Evolutionary conservation across 1,140 invertebrate species (phyloP).

Genomic region (Cherax destructor): DNA sequence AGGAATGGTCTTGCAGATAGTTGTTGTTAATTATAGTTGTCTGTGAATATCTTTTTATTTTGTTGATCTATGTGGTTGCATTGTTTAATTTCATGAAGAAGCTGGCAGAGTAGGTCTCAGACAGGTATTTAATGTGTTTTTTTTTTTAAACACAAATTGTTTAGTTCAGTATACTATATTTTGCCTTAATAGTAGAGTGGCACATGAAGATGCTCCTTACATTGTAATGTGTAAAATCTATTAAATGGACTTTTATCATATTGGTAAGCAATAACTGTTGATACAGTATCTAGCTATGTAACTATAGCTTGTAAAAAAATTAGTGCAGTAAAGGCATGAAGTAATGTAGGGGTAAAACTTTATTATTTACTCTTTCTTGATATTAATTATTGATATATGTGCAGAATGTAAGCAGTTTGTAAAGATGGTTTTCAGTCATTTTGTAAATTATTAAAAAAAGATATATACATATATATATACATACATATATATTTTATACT

Average conservation of each 20-base stretch:
- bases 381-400: background rate
- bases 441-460: background rate
- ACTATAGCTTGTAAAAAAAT: background rate
- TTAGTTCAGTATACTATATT: background rate
- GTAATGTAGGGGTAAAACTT: background rate
- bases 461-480: background rate
- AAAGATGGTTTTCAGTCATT: background rate
- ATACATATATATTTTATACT: slow-evolving; percentile 2
- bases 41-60: background rate
- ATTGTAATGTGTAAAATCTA: background rate
- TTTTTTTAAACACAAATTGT: background rate
- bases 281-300: background rate
- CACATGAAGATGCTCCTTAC: background rate
- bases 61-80: background rate
- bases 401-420: background rate
- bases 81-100: background rate
- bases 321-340: background rate
- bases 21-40: background rate
- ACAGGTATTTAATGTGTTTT: background rate
- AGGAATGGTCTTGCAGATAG: background rate
- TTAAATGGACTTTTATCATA: background rate
- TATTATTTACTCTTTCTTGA: background rate
- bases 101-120: background rate
- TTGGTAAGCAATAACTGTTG: background rate
- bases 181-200: background rate